These are phyloP conservation scores for Pterocles gutturalis DNA, from an alignment of 2,113 vertebrate species.

Conservation along the genomic window DNA sequence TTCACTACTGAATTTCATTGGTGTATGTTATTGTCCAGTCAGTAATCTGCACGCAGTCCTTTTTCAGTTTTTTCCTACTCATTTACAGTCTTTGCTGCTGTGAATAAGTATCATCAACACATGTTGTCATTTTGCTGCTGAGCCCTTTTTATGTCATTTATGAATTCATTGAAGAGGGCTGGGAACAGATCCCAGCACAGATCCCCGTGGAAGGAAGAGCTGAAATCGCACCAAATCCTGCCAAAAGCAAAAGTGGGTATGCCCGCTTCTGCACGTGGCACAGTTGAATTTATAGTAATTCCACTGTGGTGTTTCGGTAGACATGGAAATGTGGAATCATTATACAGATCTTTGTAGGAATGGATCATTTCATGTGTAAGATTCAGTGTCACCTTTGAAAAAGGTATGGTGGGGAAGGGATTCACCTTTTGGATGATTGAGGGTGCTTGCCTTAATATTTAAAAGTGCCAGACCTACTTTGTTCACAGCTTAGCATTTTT, in stretches of 20 bases:
- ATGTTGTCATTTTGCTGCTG: slow-evolving; percentile 13
- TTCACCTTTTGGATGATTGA: not conserved
- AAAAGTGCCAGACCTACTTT: not conserved
- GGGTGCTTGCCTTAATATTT: not conserved
- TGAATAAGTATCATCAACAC: not conserved
- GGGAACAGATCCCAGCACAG: slow-evolving; percentile 48
- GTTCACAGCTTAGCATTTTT: not conserved
- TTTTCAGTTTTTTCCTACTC: not conserved
- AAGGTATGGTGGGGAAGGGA: fast-evolving
- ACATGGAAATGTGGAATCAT: not conserved
- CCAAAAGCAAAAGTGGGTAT: not conserved
- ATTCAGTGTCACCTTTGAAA: fast-evolving
- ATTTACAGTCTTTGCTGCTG: not conserved
- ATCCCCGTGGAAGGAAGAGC: not conserved
- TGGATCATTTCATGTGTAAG: not conserved
- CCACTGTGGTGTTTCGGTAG: not conserved
- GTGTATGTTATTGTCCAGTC: not conserved
- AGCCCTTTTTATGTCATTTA: slow-evolving; percentile 34
- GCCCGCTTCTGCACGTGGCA: not conserved
- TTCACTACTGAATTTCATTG: not conserved
- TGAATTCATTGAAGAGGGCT: not conserved
- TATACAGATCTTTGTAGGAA: not conserved
- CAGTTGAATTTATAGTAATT: not conserved
- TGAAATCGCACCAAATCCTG: not conserved
- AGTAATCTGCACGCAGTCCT: fast-evolving